phyloP scores from a whole-genome alignment of 2,888 invertebrate genomes.

The Eretmocerus hayati region DNA sequence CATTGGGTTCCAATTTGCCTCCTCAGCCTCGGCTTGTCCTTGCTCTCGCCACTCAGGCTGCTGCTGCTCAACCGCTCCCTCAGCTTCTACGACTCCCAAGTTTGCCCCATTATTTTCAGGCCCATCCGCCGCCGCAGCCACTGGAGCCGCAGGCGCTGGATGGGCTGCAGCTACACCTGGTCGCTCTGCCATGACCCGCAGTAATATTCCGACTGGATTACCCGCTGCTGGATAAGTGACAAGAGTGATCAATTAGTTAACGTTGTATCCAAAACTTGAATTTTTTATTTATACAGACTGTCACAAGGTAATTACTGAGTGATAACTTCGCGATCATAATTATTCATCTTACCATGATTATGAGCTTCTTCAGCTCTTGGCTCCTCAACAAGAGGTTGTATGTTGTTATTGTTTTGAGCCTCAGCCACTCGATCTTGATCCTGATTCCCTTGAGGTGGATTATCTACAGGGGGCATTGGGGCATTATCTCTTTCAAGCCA shows the following conservation, averaged over 20 bases:
- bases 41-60: constrained; percentile 27
- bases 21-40: constrained; percentile 60
- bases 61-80: constrained; percentile 26
- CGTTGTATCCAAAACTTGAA: too few relatives aligned
- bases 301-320: too few relatives aligned
- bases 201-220: constrained; percentile 17
- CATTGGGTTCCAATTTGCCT: constrained; percentile 95
- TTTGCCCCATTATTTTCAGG: constrained; percentile 24
- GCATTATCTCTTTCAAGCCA: constrained; percentile 78
- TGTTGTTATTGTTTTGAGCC: constrained; percentile 43
- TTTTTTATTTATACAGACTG: too few relatives aligned
- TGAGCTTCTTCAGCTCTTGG: constrained; percentile 34
- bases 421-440: constrained; percentile 33
- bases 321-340: too few relatives aligned
- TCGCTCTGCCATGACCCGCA: constrained; percentile 19
- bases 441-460: constrained; percentile 37
- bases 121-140: neutral
- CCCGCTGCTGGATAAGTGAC: too few relatives aligned
- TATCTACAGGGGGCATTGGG: constrained; percentile 47
- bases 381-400: constrained; percentile 43
- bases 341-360: constrained; percentile 27
- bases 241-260: too few relatives aligned
- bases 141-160: constrained; percentile 1
- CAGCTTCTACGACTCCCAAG: constrained; percentile 31
- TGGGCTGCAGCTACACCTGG: constrained; percentile 5